These are phyloP conservation scores for Lophius americanus DNA, from an alignment of 2,797 vertebrate species.

Conservation along the genomic window DNA sequence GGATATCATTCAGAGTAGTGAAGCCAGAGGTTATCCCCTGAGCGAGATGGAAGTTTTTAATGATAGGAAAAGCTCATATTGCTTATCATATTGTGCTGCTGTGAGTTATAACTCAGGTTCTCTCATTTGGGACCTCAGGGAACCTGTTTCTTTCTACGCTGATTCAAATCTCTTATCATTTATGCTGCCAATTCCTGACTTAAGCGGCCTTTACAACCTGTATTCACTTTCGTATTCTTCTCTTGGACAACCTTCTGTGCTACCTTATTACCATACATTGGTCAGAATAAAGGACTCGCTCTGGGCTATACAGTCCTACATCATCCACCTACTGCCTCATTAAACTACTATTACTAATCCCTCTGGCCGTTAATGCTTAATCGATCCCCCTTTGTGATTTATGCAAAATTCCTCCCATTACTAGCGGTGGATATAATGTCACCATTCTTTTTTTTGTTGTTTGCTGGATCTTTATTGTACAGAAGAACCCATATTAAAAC, in stretches of 20 bases:
- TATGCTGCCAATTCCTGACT: conserved; percentile 41
- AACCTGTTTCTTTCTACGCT: conserved; percentile 18
- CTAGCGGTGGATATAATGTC: not conserved
- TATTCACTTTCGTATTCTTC: conserved; percentile 49
- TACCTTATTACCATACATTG: conserved; percentile 73
- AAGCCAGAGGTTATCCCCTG: conserved; percentile 36
- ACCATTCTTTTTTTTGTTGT: not conserved
- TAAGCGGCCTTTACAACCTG: conserved; percentile 47
- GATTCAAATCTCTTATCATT: conserved; percentile 49
- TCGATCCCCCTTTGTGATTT: conserved; percentile 38
- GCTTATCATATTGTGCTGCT: conserved; percentile 27
- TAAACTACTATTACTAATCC: conserved; percentile 66
- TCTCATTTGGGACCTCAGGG: conserved; percentile 16
- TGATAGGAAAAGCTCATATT: conserved; percentile 38
- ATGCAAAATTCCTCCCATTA: conserved; percentile 36
- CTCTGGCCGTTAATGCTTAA: conserved; percentile 41
- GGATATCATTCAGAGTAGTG: conserved; percentile 39
- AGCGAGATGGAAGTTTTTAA: conserved; percentile 45
- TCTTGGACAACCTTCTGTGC: conserved; percentile 52
- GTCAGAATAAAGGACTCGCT: conserved; percentile 67
- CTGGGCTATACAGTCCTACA: conserved; percentile 47
- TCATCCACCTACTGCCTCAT: conserved; percentile 63
- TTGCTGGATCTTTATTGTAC: not conserved
- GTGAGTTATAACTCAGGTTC: conserved; percentile 40
- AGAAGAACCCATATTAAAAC: not conserved